Percentiles rank a stretch among this genome's conserved stretches.
phyloP scores from a whole-genome alignment of 2,797 vertebrate species.

The Moxostoma hubbsi region DNA sequence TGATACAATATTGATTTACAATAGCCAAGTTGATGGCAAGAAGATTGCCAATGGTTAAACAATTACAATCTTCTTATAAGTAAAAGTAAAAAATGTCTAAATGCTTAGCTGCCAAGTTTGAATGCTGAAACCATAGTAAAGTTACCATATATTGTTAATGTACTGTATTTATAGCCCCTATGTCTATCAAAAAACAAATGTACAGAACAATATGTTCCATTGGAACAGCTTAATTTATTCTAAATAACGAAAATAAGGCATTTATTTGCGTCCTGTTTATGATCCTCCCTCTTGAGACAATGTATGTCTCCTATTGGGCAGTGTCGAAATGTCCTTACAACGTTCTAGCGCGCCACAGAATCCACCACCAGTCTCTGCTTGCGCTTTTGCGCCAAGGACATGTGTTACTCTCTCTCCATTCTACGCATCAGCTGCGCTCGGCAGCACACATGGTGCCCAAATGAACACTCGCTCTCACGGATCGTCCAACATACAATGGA shows the following conservation, averaged over 20 bases:
- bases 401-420: conserved; percentile 60
- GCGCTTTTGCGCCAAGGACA: conserved; percentile 57
- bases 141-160: not conserved
- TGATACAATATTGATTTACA: not conserved
- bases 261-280: not conserved
- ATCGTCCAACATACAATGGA: conserved; percentile 80
- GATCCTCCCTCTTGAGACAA: conserved; percentile 41
- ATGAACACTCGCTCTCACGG: conserved; percentile 75
- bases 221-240: not conserved
- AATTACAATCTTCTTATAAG: not conserved
- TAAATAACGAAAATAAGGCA: not conserved
- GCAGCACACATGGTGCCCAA: conserved; percentile 66
- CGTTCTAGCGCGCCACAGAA: conserved; percentile 28
- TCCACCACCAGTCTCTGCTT: conserved; percentile 52
- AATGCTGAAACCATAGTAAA: not conserved
- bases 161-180: not conserved
- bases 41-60: not conserved
- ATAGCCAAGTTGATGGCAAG: no score
- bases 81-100: not conserved
- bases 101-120: not conserved
- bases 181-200: not conserved
- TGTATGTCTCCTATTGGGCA: conserved; percentile 62
- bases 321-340: conserved; percentile 52
- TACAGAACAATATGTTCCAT: not conserved
- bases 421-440: conserved; percentile 58